A percentile compares a stretch with the other conserved stretches of the same genome.
Evolutionary conservation across 2,113 vertebrate species (phyloP).

Genomic region (Pangasianodon gigas): DNA sequence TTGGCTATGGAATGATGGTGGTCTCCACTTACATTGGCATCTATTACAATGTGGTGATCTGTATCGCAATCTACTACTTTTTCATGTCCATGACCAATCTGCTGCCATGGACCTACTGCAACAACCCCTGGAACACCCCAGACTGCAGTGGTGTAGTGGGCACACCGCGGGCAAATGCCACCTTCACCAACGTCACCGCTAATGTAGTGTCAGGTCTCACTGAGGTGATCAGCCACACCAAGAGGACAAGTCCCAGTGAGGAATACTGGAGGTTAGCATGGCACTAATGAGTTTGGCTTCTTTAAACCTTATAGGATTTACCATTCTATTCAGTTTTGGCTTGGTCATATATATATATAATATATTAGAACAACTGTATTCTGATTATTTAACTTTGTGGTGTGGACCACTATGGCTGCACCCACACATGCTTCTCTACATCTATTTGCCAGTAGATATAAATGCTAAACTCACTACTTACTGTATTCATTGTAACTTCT

Average conservation of each 20-base stretch:
- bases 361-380: neutral
- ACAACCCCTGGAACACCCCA: conserved; percentile 90
- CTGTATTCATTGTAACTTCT: neutral
- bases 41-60: conserved; percentile 99
- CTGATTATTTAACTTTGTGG: neutral
- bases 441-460: neutral
- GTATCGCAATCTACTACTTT: conserved; percentile 99
- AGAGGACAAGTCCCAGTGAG: conserved; percentile 96
- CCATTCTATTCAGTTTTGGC: neutral
- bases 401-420: neutral
- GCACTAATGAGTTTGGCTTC: neutral
- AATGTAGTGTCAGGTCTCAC: conserved; percentile 71
- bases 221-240: conserved; percentile 80
- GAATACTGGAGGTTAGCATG: conserved; percentile 95
- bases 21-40: conserved; percentile 98
- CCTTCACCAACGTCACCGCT: conserved; percentile 63
- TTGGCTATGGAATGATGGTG: conserved; percentile 99
- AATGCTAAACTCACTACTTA: neutral
- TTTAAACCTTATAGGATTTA: neutral
- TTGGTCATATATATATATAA: too few species aligned
- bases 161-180: conserved; percentile 68
- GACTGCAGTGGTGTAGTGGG: conserved; percentile 85
- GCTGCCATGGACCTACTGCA: conserved; percentile 98
- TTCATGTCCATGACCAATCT: conserved; percentile 93
- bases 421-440: neutral